A percentile compares a stretch with the other conserved stretches of the same genome.
Conservation (phyloP, 2,113 vertebrate genomes). For the Daboia siamensis region DNA sequence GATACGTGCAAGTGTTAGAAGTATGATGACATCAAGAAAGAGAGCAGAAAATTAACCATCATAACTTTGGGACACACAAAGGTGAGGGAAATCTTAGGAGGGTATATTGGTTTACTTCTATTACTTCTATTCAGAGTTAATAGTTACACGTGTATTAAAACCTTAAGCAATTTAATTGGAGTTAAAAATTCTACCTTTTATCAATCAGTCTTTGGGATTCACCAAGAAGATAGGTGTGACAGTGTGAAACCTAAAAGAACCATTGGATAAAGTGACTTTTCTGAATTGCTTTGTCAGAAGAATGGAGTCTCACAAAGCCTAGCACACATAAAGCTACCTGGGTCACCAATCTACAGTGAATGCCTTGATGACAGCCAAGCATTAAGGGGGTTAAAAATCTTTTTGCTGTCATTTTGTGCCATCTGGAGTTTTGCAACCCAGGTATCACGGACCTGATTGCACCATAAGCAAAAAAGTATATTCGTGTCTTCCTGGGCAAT, state of each 20-base stretch:
- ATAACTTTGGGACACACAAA: neutral
- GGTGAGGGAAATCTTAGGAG: neutral
- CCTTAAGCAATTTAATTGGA: constrained; percentile 1
- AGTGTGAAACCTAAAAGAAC: neutral
- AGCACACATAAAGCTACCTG: neutral
- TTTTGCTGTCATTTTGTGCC: neutral
- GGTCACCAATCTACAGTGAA: neutral
- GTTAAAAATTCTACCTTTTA: constrained; percentile 2
- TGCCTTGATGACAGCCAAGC: neutral
- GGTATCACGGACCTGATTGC: neutral
- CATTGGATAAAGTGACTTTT: neutral
- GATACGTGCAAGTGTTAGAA: neutral
- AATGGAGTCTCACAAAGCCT: neutral
- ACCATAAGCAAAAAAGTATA: neutral
- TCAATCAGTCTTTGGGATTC: neutral
- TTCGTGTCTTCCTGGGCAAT: neutral
- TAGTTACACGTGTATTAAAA: constrained; percentile 4
- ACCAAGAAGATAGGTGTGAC: neutral
- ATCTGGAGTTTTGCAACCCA: neutral
- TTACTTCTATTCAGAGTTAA: constrained; percentile 2
- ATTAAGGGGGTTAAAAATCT: neutral
- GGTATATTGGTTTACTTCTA: neutral
- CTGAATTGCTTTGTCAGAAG: neutral
- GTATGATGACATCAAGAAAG: neutral
- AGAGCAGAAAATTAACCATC: constrained; percentile 9